Conservation (phyloP, 1,140 invertebrate species). For the Carposina sasakii region DNA sequence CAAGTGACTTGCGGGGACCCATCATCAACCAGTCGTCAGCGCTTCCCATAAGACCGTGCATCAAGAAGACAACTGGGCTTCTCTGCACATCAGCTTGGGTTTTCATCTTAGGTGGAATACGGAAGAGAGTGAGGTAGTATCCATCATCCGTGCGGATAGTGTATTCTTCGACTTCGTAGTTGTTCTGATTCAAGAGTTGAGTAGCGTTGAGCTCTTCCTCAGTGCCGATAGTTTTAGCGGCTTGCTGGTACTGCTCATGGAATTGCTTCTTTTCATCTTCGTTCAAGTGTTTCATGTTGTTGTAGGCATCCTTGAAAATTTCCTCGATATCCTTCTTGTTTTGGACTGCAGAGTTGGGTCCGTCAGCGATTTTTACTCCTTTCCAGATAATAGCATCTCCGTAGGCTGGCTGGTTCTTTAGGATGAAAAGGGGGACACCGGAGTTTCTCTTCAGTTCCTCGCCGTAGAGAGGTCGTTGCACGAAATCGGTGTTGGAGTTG, state of each 20-base stretch:
- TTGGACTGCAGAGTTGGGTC: conserved; percentile 24
- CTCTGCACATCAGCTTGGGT: conserved; percentile 11
- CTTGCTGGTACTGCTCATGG: conserved; percentile 31
- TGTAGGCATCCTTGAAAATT: conserved; percentile 44
- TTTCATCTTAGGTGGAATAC: conserved; percentile 64
- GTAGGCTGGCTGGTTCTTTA: conserved; percentile 15
- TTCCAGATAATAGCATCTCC: conserved; percentile 37
- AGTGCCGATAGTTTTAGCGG: conserved; percentile 23
- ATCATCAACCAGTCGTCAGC: conserved; percentile 76
- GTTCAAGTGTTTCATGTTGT: conserved; percentile 40
- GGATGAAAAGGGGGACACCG: too few species aligned
- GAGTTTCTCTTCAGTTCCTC: too few species aligned
- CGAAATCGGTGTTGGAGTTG: too few species aligned
- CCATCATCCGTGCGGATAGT: conserved; percentile 75
- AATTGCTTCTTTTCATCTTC: conserved; percentile 38
- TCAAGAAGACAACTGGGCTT: conserved; percentile 72
- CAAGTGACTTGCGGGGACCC: conserved; percentile 71
- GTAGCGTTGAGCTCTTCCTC: conserved; percentile 40
- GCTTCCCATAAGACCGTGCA: conserved; percentile 79
- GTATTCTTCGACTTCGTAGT: conserved; percentile 75
- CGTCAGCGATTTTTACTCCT: conserved; percentile 31
- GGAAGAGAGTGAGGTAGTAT: conserved; percentile 74
- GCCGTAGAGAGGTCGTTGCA: too few species aligned
- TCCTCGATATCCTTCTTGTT: conserved; percentile 37
- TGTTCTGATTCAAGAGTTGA: conserved; percentile 51